These are phyloP conservation scores for Micoletzkya japonica DNA, from an alignment of 2,888 invertebrate genomes.

Conservation along the genomic window DNA sequence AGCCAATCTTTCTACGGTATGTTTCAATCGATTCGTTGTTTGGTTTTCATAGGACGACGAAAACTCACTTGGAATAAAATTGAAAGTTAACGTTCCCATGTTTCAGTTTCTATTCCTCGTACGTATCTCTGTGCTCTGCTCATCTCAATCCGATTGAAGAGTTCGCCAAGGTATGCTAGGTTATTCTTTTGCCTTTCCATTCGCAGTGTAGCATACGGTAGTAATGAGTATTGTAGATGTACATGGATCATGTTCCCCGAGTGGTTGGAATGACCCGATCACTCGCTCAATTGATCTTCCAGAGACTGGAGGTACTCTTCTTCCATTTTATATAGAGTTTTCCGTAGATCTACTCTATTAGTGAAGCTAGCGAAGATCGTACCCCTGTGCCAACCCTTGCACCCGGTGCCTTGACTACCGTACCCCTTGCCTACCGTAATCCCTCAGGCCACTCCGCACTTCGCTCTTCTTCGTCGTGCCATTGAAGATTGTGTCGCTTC, in stretches of 20 bases:
- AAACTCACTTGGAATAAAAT: no score
- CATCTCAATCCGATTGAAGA: constrained; percentile 5
- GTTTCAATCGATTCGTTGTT: no score
- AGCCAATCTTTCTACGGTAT: no score
- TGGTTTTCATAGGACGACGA: no score
- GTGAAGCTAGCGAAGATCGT: no score
- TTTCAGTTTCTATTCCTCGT: constrained; percentile 47
- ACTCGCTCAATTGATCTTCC: constrained; percentile 34
- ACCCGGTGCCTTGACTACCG: background rate
- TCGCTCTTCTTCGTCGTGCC: constrained; percentile 43
- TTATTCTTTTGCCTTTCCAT: background rate
- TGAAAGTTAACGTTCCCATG: no score
- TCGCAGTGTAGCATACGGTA: no score
- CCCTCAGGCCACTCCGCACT: constrained; percentile 26
- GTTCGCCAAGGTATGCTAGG: background rate
- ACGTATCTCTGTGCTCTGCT: constrained; percentile 30
- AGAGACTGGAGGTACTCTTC: constrained; percentile 33
- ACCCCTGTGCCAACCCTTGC: no score
- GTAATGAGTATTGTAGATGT: no score
- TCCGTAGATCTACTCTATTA: no score
- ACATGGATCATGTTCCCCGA: constrained; percentile 49
- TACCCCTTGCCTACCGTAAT: background rate
- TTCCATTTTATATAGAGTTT: no score
- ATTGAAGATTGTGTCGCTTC: constrained; percentile 45
- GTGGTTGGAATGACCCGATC: constrained; percentile 46